Conservation (phyloP, 1,140 invertebrate genomes). For the Telenomus remus region DNA sequence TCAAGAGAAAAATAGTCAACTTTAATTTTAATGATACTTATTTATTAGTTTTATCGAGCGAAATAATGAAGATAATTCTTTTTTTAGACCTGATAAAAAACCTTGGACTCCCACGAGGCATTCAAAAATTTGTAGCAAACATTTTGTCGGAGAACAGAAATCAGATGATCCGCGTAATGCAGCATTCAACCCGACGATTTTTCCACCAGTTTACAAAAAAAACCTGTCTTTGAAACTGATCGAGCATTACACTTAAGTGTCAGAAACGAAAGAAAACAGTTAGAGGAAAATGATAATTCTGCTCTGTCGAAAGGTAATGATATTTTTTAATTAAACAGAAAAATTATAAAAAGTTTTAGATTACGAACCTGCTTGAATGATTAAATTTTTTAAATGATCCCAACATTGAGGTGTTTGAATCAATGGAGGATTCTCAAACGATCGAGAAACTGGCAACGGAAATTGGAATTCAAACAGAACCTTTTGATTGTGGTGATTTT, state of each 20-base stretch:
- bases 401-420: too few species aligned
- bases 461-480: neutral
- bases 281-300: neutral
- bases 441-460: neutral
- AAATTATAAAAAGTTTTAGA: too few species aligned
- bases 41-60: too few species aligned
- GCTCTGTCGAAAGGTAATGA: neutral
- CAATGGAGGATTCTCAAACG: neutral
- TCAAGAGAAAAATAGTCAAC: too few species aligned
- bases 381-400: too few species aligned
- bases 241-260: neutral
- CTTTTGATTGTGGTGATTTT: neutral
- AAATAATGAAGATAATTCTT: too few species aligned
- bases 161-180: conserved; percentile 9
- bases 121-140: conserved; percentile 18
- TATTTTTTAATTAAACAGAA: neutral
- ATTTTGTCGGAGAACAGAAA: conserved; percentile 16
- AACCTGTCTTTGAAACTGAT: neutral
- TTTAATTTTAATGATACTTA: too few species aligned
- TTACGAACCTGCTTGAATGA: too few species aligned
- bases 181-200: conserved; percentile 15
- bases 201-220: conserved; percentile 12
- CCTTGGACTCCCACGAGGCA: conserved; percentile 16
- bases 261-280: conserved; percentile 1
- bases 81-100: conserved; percentile 14